A percentile compares a stretch with the other conserved stretches of the same genome.
Evolutionary conservation across 2,888 invertebrate genomes (phyloP).

Genomic region (Diogma glabrata): DNA sequence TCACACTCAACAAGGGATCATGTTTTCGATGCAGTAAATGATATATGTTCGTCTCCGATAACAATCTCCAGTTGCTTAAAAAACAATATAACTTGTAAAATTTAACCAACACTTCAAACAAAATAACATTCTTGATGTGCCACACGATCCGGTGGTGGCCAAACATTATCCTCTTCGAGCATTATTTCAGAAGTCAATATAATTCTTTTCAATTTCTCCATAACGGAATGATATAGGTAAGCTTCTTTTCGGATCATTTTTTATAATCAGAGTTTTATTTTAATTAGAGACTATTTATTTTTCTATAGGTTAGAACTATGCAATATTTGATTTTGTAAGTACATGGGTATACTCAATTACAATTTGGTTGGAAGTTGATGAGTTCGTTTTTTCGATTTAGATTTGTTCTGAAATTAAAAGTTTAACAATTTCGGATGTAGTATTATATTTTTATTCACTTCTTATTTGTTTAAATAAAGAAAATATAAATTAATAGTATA

Average conservation of each 20-base stretch:
- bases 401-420: too few relatives aligned
- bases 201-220: slow-evolving; percentile 93
- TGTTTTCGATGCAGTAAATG: slow-evolving; percentile 98
- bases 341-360: too few relatives aligned
- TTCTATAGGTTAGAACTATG: too few relatives aligned
- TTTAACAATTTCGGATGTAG: too few relatives aligned
- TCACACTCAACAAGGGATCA: slow-evolving; percentile 97
- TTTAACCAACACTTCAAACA: background rate
- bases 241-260: slow-evolving; percentile 99
- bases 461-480: too few relatives aligned
- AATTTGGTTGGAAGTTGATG: too few relatives aligned
- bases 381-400: too few relatives aligned
- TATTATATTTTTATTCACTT: too few relatives aligned
- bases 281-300: too few relatives aligned
- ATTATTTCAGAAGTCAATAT: slow-evolving; percentile 96
- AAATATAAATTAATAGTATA: too few relatives aligned
- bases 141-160: slow-evolving; percentile 79
- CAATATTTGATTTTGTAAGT: too few relatives aligned
- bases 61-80: slow-evolving; percentile 96
- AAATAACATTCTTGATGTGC: slow-evolving; percentile 61
- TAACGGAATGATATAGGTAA: slow-evolving; percentile 91
- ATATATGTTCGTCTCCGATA: slow-evolving; percentile 98
- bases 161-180: slow-evolving; percentile 79
- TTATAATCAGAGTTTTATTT: slow-evolving; percentile 99
- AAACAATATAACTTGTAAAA: slow-evolving; percentile 19